Evolutionary conservation across 2,113 vertebrate species (phyloP), one percentile per base, ranked within the genome.

Genomic region (Sceloporus tristichus): DNA sequence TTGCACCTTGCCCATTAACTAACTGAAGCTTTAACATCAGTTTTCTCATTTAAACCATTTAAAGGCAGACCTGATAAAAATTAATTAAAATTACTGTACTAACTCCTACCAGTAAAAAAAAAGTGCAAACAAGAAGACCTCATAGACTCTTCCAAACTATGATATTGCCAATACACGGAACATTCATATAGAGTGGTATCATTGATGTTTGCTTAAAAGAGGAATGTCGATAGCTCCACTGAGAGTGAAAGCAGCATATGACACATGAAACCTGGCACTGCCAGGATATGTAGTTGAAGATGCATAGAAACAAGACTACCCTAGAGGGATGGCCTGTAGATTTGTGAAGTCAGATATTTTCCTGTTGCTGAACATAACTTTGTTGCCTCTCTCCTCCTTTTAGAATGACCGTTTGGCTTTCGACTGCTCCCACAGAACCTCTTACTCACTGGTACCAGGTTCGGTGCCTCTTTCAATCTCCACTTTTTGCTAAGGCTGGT

Each of bases 401-500:
- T 94, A 99, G 98, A 94, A 97, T 98, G 98, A 98, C 98, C 0
- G 98, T 99, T 82, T 99, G 98, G 98, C 96, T 99, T 76, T 99
- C 98, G 65, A 99, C 98, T 1, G 98, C 98, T 8, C 98, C 98
- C 71, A 99, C 98, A 59, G 98, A 99, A 91, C 98, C 98, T 5
- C 97, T 99, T 91, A 99, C 98, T 84, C 98, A 99, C 95, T 99
- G 98, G 98, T 99, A 99, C 96, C 98, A 99, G 94, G 98, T 99
- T 25, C 97, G 98, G 87, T 99, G 98, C 93, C 97, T 99, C 76
- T 97, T 99, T 85, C 98, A 99, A 97, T 99, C 98, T 1, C 98
- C 98, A 1, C 97, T 99, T 70, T 99, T 99, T 78, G 97, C 98
- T 95, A 99, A 99, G 95, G 98, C 98, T 1, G 98, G 98, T 76